phyloP scores from a whole-genome alignment of 2,888 invertebrate genomes.

The Ennomos quercinarius region DNA sequence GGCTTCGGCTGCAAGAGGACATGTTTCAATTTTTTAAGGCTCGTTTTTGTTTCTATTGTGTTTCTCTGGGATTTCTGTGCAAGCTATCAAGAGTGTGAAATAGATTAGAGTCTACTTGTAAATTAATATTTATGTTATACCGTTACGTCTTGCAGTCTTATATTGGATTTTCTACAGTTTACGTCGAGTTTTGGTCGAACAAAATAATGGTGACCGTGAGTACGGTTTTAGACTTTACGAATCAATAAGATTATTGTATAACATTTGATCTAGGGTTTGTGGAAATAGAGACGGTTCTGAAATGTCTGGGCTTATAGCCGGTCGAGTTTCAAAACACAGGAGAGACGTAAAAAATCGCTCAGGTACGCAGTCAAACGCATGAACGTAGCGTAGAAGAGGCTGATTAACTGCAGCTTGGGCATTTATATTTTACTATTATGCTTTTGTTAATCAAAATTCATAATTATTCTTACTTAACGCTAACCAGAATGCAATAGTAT shows the following conservation, averaged over 20 bases:
- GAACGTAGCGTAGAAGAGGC: constrained; percentile 54
- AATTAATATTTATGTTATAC: constrained; percentile 30
- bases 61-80: constrained; percentile 55
- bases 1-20: constrained; percentile 32
- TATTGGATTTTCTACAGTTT: constrained; percentile 18
- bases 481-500: constrained; percentile 16
- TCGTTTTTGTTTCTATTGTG: constrained; percentile 41
- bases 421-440: constrained; percentile 52
- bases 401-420: constrained; percentile 62
- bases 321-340: constrained; percentile 74
- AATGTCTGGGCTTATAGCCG: constrained; percentile 76
- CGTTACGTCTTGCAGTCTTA: constrained; percentile 1
- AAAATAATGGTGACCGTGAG: constrained; percentile 64
- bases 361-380: constrained; percentile 73
- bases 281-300: constrained; percentile 47
- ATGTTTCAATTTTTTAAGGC: constrained; percentile 47
- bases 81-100: constrained; percentile 36
- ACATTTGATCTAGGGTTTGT: constrained; percentile 43
- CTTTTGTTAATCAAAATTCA: constrained; percentile 45
- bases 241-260: constrained; percentile 57
- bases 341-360: constrained; percentile 70
- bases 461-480: constrained; percentile 26
- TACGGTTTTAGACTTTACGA: constrained; percentile 58
- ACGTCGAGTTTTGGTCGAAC: constrained; percentile 47
- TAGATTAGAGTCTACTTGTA: constrained; percentile 39